A percentile compares a stretch with the other conserved stretches of the same genome.
phyloP scores from a whole-genome alignment of 2,797 vertebrate genomes.

The Chrysocyon brachyurus region DNA sequence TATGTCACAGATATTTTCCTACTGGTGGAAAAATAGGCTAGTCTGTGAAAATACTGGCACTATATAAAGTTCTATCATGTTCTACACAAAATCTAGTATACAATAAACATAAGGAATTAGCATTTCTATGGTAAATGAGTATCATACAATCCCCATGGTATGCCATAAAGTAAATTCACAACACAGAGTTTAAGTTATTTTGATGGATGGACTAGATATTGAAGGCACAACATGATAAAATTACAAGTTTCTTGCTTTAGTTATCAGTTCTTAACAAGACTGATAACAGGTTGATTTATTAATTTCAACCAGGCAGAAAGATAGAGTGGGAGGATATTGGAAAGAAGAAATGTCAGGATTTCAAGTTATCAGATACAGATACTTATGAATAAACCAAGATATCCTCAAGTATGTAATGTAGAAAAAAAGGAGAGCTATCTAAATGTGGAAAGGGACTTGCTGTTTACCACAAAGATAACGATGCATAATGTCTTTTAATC shows the following conservation, averaged over 20 bases:
- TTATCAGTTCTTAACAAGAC: slow-evolving; percentile 44
- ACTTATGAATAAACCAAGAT: slow-evolving; percentile 48
- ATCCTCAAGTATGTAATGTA: not conserved
- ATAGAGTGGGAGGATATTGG: not conserved
- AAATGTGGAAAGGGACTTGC: not conserved
- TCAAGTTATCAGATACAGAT: slow-evolving; percentile 31
- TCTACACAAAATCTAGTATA: not conserved
- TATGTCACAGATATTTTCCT: not conserved
- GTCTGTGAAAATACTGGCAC: not conserved
- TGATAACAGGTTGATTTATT: slow-evolving; percentile 66
- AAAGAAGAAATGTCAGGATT: slow-evolving; percentile 11
- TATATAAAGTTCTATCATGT: not conserved
- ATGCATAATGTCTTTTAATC: slow-evolving; percentile 18
- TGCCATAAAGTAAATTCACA: not conserved
- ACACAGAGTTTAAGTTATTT: not conserved
- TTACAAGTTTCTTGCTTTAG: slow-evolving; percentile 2
- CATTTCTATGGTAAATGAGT: not conserved
- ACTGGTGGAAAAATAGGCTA: not conserved
- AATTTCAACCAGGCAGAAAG: slow-evolving; percentile 41
- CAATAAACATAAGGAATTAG: not conserved
- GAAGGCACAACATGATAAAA: not conserved
- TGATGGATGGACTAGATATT: not conserved
- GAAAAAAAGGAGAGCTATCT: not conserved
- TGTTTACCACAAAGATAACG: not conserved
- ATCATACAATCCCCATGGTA: not conserved